Percentiles rank a stretch among this genome's conserved stretches.
phyloP scores from a whole-genome alignment of 2,113 vertebrate species.

The Trachemys scripta region DNA sequence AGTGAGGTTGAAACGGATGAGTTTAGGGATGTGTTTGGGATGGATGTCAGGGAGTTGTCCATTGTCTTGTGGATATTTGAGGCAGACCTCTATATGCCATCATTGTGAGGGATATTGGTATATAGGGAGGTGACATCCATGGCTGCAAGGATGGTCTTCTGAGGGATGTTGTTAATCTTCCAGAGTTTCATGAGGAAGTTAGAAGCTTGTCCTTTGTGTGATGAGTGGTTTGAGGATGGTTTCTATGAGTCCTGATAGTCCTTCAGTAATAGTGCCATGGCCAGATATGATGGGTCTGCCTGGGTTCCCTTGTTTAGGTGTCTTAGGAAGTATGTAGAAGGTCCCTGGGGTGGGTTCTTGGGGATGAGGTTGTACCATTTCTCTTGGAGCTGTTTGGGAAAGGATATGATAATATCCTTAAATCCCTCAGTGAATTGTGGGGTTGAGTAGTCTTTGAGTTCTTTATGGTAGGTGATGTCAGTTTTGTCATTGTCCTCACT shows the following conservation, averaged over 20 bases:
- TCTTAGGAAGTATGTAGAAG: neutral
- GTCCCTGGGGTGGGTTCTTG: neutral
- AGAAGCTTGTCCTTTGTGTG: neutral
- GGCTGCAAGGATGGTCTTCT: neutral
- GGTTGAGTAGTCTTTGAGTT: neutral
- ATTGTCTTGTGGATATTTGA: neutral
- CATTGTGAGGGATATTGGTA: neutral
- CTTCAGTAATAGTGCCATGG: too few species aligned
- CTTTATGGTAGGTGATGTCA: neutral
- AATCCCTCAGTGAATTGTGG: neutral
- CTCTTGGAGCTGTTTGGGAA: neutral
- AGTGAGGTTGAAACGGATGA: neutral
- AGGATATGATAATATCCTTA: neutral
- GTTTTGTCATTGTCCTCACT: neutral
- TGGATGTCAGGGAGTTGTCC: too few species aligned
- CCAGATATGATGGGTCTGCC: too few species aligned
- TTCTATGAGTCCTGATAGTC: too few species aligned
- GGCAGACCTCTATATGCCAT: neutral
- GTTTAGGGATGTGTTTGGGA: neutral
- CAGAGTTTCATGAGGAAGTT: neutral
- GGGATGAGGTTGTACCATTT: neutral
- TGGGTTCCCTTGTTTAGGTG: neutral
- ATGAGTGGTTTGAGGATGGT: too few species aligned
- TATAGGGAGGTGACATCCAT: neutral
- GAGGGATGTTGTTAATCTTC: neutral